These are phyloP conservation scores for Nylanderia fulva DNA, from an alignment of 1,140 invertebrate genomes.

Conservation along the genomic window DNA sequence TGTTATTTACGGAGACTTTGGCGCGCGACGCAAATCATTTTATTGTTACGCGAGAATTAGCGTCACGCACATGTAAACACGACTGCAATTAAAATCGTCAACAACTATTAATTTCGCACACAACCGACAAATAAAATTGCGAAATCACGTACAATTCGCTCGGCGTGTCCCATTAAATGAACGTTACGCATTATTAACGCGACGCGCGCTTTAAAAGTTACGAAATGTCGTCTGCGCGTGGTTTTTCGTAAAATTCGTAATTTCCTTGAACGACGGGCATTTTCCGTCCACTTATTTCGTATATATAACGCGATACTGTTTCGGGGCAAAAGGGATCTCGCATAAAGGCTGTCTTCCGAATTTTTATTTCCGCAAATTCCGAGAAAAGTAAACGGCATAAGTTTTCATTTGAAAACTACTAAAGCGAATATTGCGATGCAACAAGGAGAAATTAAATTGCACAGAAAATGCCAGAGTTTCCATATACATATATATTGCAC, in stretches of 20 bases:
- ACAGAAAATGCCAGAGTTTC: not conserved
- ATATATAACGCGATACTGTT: not conserved
- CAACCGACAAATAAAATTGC: constrained; percentile 18
- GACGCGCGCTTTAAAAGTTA: not conserved
- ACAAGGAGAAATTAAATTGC: constrained; percentile 34
- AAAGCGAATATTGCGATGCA: constrained; percentile 1
- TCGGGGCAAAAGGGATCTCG: not conserved
- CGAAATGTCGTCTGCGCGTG: not conserved
- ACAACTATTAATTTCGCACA: constrained; percentile 49
- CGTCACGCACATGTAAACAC: constrained; percentile 47
- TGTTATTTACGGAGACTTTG: constrained; percentile 53
- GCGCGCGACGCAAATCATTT: constrained; percentile 22
- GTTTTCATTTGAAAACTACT: constrained; percentile 14
- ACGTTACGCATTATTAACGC: not conserved
- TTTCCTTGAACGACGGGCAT: not conserved
- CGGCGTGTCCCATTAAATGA: not conserved
- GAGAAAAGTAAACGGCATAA: not conserved
- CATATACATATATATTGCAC: not conserved
- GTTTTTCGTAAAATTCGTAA: constrained; percentile 1
- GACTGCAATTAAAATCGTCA: constrained; percentile 44
- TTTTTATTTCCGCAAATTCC: constrained; percentile 13
- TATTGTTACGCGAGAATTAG: constrained; percentile 52
- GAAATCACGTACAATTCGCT: constrained; percentile 22
- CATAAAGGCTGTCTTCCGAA: not conserved
- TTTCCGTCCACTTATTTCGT: constrained; percentile 14